These are phyloP conservation scores for Helostoma temminkii DNA, from an alignment of 2,797 vertebrate genomes.

Conservation along the genomic window DNA sequence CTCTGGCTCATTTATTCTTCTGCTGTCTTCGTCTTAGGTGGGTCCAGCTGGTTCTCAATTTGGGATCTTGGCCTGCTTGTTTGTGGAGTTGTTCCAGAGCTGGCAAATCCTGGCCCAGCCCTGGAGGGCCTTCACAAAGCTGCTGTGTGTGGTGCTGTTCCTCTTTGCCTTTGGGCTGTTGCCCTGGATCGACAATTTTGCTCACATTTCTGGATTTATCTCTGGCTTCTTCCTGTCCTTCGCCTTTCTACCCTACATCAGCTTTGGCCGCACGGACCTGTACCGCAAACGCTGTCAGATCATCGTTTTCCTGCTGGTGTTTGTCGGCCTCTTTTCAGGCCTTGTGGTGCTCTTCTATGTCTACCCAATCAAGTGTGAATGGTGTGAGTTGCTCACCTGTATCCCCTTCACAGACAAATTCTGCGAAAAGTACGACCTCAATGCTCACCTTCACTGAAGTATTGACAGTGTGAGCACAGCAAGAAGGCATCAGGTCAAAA, in stretches of 20 bases:
- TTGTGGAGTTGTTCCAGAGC: constrained; percentile 98
- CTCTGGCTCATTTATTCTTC: background rate
- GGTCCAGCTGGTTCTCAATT: constrained; percentile 98
- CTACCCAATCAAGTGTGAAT: constrained; percentile 95
- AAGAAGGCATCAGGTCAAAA: constrained; percentile 56
- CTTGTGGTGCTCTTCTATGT: constrained; percentile 97
- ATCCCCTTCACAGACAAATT: constrained; percentile 99
- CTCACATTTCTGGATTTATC: constrained; percentile 96
- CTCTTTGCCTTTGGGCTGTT: constrained; percentile 96
- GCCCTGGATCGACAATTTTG: constrained; percentile 99
- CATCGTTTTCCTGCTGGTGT: constrained; percentile 93
- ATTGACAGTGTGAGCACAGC: background rate
- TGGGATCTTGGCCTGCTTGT: constrained; percentile 96
- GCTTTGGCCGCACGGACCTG: constrained; percentile 96
- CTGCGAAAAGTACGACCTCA: constrained; percentile 99
- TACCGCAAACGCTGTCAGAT: constrained; percentile 99
- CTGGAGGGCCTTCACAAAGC: constrained; percentile 96
- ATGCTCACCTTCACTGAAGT: constrained; percentile 95
- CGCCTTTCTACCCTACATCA: constrained; percentile 98
- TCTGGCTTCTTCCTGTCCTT: constrained; percentile 98
- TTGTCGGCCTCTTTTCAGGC: constrained; percentile 94
- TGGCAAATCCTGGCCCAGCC: constrained; percentile 99
- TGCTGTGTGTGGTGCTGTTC: constrained; percentile 94
- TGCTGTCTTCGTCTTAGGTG: constrained; percentile 83
- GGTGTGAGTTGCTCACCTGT: constrained; percentile 98